Evolutionary conservation across 2,113 vertebrate genomes (phyloP), one percentile per base, ranked within the genome.

Genomic region (Oryzias woworae): DNA sequence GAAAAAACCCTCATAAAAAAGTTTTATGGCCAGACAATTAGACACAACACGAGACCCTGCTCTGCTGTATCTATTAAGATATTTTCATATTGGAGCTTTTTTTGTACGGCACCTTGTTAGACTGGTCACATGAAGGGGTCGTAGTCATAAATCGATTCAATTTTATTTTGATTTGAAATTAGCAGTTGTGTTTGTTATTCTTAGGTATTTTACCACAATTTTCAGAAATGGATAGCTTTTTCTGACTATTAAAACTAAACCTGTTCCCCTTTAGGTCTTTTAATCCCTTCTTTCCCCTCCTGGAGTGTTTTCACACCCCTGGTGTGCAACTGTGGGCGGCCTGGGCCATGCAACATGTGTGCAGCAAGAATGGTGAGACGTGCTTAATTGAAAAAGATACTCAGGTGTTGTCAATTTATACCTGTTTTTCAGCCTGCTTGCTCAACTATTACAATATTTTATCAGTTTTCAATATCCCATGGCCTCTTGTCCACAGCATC

Each of bases 301-400:
- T 99, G 90, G 94, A 95, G 82, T 98, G 97, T 78, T 98, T 96
- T 79, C 93, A 94, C 78, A 98, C 97, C 43, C 96, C 97, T 0
- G 97, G 96, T 44, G 97, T 99, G 20, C 97, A 99, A 90, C 89
- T 99, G 7, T 99, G 97, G 97, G 97, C 97, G 24, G 97, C 98
- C 47, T 99, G 97, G 97, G 97, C 97, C 73, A 98, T 99, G 96
- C 97, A 98, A 24, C 97, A 99, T 0, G 97, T 99, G 75, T 99
- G 97, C 92, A 98, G 97, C 88, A 99, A 98, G 89, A 99, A 99
- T 45, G 95, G 97, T 99, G 92, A 78, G 94, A 41, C 42, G 26
- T 10, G 57, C 0, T 51, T 4, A 5, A 5, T 0, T 31, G 16
- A 26, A 65, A 8, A 15, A 15, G 17, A 15, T n/a, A 7, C 7